phyloP scores from a whole-genome alignment of 2,888 invertebrate genomes.

The Tetragonisca angustula region DNA sequence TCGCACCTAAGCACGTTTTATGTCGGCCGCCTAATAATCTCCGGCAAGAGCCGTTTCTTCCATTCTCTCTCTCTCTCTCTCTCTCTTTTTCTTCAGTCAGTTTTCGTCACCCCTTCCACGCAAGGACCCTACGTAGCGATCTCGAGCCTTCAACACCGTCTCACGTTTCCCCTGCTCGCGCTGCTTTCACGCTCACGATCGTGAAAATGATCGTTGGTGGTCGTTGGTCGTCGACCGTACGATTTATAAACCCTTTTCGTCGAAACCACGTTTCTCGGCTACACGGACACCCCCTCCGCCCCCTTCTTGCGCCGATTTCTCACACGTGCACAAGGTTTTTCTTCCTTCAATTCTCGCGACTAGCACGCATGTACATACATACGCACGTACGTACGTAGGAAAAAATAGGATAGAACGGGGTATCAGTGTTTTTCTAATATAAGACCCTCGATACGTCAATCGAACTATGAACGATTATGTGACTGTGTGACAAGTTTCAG shows the following conservation, averaged over 20 bases:
- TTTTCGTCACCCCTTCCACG: slow-evolving; percentile 10
- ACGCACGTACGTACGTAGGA: too few relatives aligned
- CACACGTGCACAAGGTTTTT: not conserved
- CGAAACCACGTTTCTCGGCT: not conserved
- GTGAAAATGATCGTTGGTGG: slow-evolving; percentile 23
- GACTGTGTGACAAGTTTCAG: too few relatives aligned
- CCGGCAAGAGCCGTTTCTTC: slow-evolving; percentile 61
- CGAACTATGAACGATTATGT: too few relatives aligned
- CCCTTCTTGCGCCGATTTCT: not conserved
- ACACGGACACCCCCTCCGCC: not conserved
- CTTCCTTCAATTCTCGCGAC: too few relatives aligned
- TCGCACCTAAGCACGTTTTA: slow-evolving; percentile 84
- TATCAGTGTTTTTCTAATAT: too few relatives aligned
- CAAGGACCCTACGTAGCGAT: not conserved
- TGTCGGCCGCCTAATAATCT: slow-evolving; percentile 81
- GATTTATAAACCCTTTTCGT: not conserved
- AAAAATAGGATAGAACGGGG: too few relatives aligned
- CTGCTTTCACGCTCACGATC: slow-evolving; percentile 18
- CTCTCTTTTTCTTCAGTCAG: not conserved
- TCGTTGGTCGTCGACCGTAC: not conserved
- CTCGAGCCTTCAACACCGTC: slow-evolving; percentile 39
- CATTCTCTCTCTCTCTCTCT: not conserved
- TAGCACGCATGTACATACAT: too few relatives aligned
- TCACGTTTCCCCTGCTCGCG: slow-evolving; percentile 27
- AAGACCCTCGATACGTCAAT: too few relatives aligned